Evolutionary conservation across 2,797 vertebrate species (phyloP).

Genomic region (Hoplostethus atlanticus): DNA sequence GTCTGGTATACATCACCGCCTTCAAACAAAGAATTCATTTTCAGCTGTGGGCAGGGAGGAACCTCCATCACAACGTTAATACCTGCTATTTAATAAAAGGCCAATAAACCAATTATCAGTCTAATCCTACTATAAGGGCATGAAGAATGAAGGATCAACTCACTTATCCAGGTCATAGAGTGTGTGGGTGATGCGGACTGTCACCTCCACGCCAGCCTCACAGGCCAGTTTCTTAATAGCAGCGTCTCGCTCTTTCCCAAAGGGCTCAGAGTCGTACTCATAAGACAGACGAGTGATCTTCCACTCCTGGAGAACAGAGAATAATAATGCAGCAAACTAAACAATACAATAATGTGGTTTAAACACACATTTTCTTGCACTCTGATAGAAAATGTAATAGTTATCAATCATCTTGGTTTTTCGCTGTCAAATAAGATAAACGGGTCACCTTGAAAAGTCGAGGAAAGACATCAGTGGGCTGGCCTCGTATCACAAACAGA

Average conservation of each 20-base stretch:
- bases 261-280: slow-evolving; percentile 98
- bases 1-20: too few relatives aligned
- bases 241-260: slow-evolving; percentile 97
- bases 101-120: too few relatives aligned
- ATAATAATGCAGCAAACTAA: background rate
- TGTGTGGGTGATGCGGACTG: slow-evolving; percentile 96
- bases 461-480: slow-evolving; percentile 98
- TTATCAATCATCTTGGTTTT: background rate
- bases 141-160: slow-evolving; percentile 60
- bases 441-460: slow-evolving; percentile 93
- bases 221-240: slow-evolving; percentile 96
- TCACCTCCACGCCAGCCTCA: slow-evolving; percentile 96
- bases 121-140: too few relatives aligned
- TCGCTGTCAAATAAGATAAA: background rate
- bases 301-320: slow-evolving; percentile 89
- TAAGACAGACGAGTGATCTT: slow-evolving; percentile 94
- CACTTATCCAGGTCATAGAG: slow-evolving; percentile 96
- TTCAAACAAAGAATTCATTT: too few relatives aligned
- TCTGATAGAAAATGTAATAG: too few relatives aligned
- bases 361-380: background rate
- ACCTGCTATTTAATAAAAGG: too few relatives aligned
- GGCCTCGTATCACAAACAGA: slow-evolving; percentile 96
- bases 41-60: too few relatives aligned
- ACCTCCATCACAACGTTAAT: too few relatives aligned
- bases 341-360: background rate